These are phyloP conservation scores for Drosophila silvestris DNA, from an alignment of 2,888 invertebrate genomes.

Conservation along the genomic window DNA sequence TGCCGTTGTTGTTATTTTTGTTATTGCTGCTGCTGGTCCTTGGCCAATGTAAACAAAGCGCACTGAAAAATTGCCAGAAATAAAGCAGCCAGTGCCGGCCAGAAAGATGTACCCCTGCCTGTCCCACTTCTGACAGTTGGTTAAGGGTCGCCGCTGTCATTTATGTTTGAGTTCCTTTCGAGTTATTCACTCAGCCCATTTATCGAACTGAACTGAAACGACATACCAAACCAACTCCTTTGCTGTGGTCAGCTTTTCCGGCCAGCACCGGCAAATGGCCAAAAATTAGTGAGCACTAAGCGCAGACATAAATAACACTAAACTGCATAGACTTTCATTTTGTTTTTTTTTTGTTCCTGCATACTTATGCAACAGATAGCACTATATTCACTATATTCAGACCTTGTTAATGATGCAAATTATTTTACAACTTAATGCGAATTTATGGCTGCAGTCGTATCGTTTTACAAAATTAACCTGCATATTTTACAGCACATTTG, in stretches of 20 bases:
- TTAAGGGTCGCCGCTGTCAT: constrained; percentile 46
- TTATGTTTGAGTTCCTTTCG: constrained; percentile 63
- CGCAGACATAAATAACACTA: constrained; percentile 44
- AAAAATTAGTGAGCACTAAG: constrained; percentile 59
- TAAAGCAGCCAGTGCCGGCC: constrained; percentile 41
- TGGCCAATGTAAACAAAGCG: constrained; percentile 67
- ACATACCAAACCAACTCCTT: constrained; percentile 39
- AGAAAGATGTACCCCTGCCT: constrained; percentile 28
- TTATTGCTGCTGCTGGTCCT: constrained; percentile 26
- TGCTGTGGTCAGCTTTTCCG: constrained; percentile 54
- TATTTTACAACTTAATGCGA: constrained; percentile 65
- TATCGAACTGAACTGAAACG: constrained; percentile 18
- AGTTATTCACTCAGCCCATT: constrained; percentile 72
- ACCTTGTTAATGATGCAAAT: constrained; percentile 51
- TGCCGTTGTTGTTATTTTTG: constrained; percentile 12
- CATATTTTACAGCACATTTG: constrained; percentile 65
- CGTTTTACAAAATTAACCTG: constrained; percentile 57
- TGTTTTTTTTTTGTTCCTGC: neutral
- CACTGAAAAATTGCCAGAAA: constrained; percentile 72
- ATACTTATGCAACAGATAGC: constrained; percentile 19
- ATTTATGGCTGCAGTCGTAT: constrained; percentile 61
- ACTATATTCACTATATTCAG: constrained; percentile 10
- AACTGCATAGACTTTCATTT: constrained; percentile 14
- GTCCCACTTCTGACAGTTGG: constrained; percentile 58
- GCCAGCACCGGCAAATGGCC: constrained; percentile 43